Percentiles rank a stretch among this genome's conserved stretches.
These are phyloP conservation scores for Scopus umbretta DNA, from an alignment of 2,113 vertebrate species.

Conservation along the genomic window DNA sequence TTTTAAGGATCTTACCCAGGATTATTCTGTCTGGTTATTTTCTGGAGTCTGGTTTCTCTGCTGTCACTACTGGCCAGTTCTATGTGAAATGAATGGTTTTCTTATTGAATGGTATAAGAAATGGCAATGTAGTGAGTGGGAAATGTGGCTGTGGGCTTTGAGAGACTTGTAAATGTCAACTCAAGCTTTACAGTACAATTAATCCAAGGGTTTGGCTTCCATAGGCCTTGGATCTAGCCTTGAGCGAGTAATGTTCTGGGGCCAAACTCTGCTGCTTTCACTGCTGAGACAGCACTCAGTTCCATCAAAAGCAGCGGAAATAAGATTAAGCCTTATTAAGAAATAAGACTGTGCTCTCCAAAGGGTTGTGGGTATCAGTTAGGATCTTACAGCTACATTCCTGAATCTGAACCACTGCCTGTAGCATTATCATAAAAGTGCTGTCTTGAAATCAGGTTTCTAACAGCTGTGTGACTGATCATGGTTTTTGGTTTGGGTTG, in stretches of 20 bases:
- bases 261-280: not conserved
- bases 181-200: not conserved
- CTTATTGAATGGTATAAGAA: not conserved
- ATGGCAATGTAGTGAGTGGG: not conserved
- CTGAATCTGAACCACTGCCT: not conserved
- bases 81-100: not conserved
- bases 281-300: not conserved
- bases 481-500: not conserved
- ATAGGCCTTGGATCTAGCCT: not conserved
- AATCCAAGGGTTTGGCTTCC: not conserved
- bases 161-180: not conserved
- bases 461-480: not conserved
- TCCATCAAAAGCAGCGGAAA: not conserved
- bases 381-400: not conserved
- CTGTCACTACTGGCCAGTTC: not conserved
- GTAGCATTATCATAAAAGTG: not conserved
- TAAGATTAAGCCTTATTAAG: not conserved
- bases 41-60: slow-evolving; percentile 53
- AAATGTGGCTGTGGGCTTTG: not conserved
- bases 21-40: slow-evolving; percentile 72
- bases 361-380: not conserved
- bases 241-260: not conserved
- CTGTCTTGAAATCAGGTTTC: not conserved
- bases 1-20: slow-evolving; percentile 81
- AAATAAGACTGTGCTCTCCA: not conserved